Percentiles rank a stretch among this genome's conserved stretches.
phyloP scores from a whole-genome alignment of 1,140 invertebrate genomes.

The Gryon sp. region DNA sequence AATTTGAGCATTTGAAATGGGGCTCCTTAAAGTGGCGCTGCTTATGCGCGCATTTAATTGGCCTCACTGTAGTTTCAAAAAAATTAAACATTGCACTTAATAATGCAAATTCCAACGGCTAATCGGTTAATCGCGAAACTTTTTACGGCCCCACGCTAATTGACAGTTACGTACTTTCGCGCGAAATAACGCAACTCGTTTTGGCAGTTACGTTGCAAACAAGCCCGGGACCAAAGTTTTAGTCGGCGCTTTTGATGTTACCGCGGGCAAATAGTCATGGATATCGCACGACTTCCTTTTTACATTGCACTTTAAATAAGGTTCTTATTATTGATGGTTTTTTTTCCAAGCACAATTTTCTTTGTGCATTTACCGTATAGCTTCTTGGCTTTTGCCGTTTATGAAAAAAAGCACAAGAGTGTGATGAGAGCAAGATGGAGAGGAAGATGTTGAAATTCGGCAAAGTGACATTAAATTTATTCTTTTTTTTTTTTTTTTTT shows the following conservation, averaged over 20 bases:
- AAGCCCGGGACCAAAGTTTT: too few relatives aligned
- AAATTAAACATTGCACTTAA: slow-evolving; percentile 37
- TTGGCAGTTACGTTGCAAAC: neutral
- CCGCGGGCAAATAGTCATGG: slow-evolving; percentile 16
- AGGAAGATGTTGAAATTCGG: neutral
- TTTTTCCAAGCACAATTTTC: slow-evolving; percentile 5
- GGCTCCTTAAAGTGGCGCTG: slow-evolving; percentile 42
- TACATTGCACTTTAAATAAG: neutral
- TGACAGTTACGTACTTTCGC: slow-evolving; percentile 46
- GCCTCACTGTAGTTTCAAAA: slow-evolving; percentile 18
- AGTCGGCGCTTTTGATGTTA: slow-evolving; percentile 2
- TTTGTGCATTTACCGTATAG: neutral
- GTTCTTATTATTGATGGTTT: slow-evolving; percentile 20
- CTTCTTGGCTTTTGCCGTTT: neutral
- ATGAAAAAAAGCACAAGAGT: slow-evolving; percentile 11
- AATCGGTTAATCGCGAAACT: slow-evolving; percentile 30
- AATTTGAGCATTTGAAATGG: slow-evolving; percentile 20
- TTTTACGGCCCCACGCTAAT: slow-evolving; percentile 42
- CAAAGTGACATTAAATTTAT: neutral
- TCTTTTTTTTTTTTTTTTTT: neutral
- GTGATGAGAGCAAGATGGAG: neutral
- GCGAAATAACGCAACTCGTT: slow-evolving; percentile 29
- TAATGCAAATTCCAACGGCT: slow-evolving; percentile 50
- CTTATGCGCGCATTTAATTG: slow-evolving; percentile 45
- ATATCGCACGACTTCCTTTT: slow-evolving; percentile 24